These are phyloP conservation scores for Gymnothorax javanicus DNA, from an alignment of 2,797 vertebrate genomes.

Conservation along the genomic window DNA sequence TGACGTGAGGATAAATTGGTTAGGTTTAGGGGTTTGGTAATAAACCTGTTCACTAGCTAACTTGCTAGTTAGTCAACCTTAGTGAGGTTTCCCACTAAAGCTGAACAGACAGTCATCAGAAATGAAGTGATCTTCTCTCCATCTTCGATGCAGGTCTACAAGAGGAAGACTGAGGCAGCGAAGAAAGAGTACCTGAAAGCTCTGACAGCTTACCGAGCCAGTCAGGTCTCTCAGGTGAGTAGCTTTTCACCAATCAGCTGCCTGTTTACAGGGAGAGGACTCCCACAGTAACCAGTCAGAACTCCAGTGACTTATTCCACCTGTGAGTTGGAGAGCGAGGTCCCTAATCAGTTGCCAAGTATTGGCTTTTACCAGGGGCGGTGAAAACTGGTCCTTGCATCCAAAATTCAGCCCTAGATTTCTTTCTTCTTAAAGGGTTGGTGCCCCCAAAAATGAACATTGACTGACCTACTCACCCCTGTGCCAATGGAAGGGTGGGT, in stretches of 20 bases:
- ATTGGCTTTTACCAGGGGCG: background rate
- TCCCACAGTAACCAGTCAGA: background rate
- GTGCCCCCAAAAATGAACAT: too few relatives aligned
- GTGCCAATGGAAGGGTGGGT: too few relatives aligned
- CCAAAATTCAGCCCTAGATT: too few relatives aligned
- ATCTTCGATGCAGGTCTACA: conserved; percentile 79
- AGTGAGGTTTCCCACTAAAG: background rate
- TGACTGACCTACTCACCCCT: too few relatives aligned
- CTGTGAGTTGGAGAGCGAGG: background rate
- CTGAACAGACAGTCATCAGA: background rate
- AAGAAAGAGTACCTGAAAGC: conserved; percentile 90
- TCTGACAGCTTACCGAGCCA: conserved; percentile 79
- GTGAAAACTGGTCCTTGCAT: too few relatives aligned
- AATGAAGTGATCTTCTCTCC: background rate
- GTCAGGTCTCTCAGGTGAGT: conserved; percentile 79
- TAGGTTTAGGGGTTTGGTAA: background rate
- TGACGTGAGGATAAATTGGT: background rate
- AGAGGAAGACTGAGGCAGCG: conserved; percentile 88
- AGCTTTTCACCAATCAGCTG: background rate
- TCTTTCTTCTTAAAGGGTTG: too few relatives aligned
- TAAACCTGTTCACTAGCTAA: background rate
- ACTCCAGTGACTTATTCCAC: background rate
- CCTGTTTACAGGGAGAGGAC: background rate
- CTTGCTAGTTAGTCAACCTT: background rate
- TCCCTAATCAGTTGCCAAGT: background rate